A percentile compares a stretch with the other conserved stretches of the same genome.
Conservation (phyloP, 2,113 vertebrate species). For the Cochlearius cochlearius region DNA sequence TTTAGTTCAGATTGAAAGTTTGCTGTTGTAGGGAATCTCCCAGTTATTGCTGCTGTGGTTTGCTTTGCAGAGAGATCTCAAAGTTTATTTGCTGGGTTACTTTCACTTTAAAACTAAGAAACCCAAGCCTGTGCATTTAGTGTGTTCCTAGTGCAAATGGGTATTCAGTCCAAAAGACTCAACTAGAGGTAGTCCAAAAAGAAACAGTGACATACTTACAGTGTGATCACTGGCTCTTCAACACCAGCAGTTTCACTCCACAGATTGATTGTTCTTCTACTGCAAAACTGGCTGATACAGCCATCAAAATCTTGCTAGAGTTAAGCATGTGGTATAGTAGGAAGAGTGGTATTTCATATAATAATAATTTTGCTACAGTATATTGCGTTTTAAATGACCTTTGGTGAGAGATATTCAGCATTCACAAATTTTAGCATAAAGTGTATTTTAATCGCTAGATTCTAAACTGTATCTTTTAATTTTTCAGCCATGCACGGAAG, state of each 20-base stretch:
- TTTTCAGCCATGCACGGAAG: conserved; percentile 91
- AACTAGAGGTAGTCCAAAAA: not conserved
- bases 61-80: not conserved
- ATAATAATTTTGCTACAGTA: not conserved
- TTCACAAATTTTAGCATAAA: not conserved
- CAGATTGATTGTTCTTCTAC: not conserved
- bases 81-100: not conserved
- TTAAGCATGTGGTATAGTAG: not conserved
- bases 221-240: not conserved
- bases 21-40: not conserved
- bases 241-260: not conserved
- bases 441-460: not conserved
- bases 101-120: not conserved
- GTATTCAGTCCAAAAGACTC: not conserved
- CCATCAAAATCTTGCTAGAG: not conserved
- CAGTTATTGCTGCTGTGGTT: fast-evolving
- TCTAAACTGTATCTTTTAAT: not conserved
- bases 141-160: not conserved
- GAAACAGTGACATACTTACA: not conserved
- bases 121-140: fast-evolving
- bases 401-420: fast-evolving
- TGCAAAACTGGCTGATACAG: not conserved
- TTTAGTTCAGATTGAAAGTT: not conserved
- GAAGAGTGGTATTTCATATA: not conserved
- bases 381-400: not conserved